Conservation (phyloP, 1,140 invertebrate genomes). For the Harpegnathos saltator region DNA sequence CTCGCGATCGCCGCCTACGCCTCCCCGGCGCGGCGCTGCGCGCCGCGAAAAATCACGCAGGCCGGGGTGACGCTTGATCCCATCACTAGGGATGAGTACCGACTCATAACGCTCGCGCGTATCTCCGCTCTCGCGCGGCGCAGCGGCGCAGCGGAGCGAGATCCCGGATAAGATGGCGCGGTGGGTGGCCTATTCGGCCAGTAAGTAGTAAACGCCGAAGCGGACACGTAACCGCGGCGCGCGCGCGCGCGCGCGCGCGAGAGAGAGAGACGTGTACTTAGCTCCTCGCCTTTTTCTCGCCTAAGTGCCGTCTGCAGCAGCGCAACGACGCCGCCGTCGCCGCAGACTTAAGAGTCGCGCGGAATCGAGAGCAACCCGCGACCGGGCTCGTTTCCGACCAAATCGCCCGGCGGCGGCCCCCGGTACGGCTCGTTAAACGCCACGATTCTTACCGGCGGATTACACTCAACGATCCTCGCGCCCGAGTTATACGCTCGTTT, state of each 20-base stretch:
- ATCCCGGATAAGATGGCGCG: constrained; percentile 83
- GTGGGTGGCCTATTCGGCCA: constrained; percentile 82
- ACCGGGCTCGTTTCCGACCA: constrained; percentile 34
- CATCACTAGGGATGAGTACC: constrained; percentile 75
- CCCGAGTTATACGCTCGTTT: constrained; percentile 50
- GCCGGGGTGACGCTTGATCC: constrained; percentile 56
- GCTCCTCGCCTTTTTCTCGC: constrained; percentile 64
- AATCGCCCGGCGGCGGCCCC: no score
- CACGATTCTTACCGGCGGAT: constrained; percentile 46
- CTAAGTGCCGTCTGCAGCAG: constrained; percentile 53
- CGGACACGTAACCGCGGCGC: constrained; percentile 71
- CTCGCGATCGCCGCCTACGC: no score
- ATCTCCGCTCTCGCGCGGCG: constrained; percentile 67
- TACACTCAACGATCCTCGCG: constrained; percentile 42
- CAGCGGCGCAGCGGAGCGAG: constrained; percentile 63
- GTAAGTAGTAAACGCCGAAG: constrained; percentile 77
- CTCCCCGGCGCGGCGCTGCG: no score
- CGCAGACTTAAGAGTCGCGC: constrained; percentile 41
- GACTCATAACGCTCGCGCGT: constrained; percentile 79
- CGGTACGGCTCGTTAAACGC: constrained; percentile 59
- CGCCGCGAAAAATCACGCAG: background rate
- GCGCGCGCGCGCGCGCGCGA: no score
- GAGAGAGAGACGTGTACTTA: constrained; percentile 70
- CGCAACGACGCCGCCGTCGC: constrained; percentile 36
- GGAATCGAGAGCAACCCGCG: constrained; percentile 59